Evolutionary conservation across 2,797 vertebrate genomes (phyloP), one percentile per base, ranked within the genome.

Genomic region (Alcedo quadribrachys): DNA sequence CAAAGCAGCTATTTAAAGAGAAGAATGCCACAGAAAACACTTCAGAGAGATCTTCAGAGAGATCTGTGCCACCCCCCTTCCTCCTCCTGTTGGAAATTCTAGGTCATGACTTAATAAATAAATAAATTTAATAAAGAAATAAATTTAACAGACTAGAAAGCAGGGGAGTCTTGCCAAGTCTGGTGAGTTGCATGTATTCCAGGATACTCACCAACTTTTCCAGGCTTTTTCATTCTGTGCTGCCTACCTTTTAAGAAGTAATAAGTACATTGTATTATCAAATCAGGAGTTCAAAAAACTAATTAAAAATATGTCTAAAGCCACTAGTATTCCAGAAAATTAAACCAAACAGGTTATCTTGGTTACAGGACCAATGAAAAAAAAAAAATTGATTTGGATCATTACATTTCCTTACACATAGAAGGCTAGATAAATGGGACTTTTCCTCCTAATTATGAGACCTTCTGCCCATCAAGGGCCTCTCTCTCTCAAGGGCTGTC

Each of bases 1-100:
- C 92, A 95, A 90, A 95, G 60, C 54, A 94, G 66, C 87, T 95
- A 88, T 92, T 96, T 95, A 94, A 94, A 97, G 92, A 96, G 93
- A 95, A 96, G 93, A 68, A 87, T 6, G 8, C 32, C 43, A 91
- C 88, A 93, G 68, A 92, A 93, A 95, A 94, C 88, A 92, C 85
- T 94, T 95, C 30, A 65, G 91, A 92, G 76, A 62, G 63, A 54
- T 54, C 85, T 94, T 95, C 30, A 65, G 91, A 92, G 76, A 62
- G 63, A 54, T 54, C 82, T 68, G 48, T 3, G 30, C 71, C 88
- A 88, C 30, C 50, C 70, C 70, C 28, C 33, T 25, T 82, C 60
- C 74, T 51, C 32, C 69, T 86, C 46, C 48, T 42, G 74, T 35
- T 77, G 42, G 30, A 95, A 95, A 96, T 95, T 93, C 87, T 89